Conservation (phyloP, 2,797 vertebrate species). For the Discoglossus pictus region DNA sequence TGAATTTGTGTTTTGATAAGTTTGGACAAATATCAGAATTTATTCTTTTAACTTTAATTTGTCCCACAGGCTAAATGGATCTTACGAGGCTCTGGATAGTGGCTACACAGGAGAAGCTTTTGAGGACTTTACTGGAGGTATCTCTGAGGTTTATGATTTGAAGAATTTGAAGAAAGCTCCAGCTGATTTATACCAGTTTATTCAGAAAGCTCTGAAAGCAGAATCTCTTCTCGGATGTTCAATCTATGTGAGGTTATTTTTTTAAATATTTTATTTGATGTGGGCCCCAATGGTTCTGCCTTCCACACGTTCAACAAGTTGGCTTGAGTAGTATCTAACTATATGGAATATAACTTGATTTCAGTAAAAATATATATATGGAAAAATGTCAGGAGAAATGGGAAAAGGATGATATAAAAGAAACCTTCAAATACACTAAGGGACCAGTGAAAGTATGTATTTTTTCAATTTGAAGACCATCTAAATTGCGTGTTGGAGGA, state of each 20-base stretch:
- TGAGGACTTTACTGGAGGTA: slow-evolving; percentile 92
- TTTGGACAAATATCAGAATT: too few relatives aligned
- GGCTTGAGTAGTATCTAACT: too few relatives aligned
- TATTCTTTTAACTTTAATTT: slow-evolving; percentile 3
- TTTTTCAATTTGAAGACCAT: too few relatives aligned
- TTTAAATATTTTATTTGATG: slow-evolving; percentile 63
- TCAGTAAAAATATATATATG: too few relatives aligned
- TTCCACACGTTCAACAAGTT: too few relatives aligned
- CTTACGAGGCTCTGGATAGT: slow-evolving; percentile 83
- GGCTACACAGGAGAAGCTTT: slow-evolving; percentile 85
- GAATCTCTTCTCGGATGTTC: slow-evolving; percentile 87
- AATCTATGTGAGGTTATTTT: slow-evolving; percentile 81
- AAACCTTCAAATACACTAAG: too few relatives aligned
- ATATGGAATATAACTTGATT: too few relatives aligned
- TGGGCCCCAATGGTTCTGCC: slow-evolving; percentile 64
- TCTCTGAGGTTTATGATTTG: slow-evolving; percentile 80
- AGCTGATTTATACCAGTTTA: slow-evolving; percentile 75
- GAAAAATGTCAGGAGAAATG: too few relatives aligned
- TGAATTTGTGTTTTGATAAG: too few relatives aligned
- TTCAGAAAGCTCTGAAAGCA: slow-evolving; percentile 74
- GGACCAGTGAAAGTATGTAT: too few relatives aligned
- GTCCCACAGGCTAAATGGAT: slow-evolving; percentile 74
- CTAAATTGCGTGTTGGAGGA: too few relatives aligned
- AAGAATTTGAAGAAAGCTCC: slow-evolving; percentile 74
- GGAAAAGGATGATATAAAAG: too few relatives aligned